Conservation (phyloP, 2,797 vertebrate genomes). For the Ataeniobius toweri region DNA sequence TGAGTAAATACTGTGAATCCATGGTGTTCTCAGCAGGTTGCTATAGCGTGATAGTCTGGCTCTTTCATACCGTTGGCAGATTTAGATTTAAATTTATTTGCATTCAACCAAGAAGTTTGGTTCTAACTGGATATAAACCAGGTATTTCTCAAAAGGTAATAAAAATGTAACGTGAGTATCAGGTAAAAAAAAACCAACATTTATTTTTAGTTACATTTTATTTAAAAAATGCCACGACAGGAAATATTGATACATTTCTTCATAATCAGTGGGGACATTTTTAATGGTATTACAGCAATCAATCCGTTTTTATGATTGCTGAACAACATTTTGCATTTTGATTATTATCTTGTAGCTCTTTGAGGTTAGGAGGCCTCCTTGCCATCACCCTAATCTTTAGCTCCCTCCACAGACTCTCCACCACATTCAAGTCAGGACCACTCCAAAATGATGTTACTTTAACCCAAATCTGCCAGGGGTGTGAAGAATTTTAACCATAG, state of each 20-base stretch:
- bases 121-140: background rate
- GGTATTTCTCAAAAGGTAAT: background rate
- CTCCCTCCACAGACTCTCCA: too few relatives aligned
- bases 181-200: background rate
- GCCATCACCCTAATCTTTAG: background rate
- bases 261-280: background rate
- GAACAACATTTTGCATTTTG: background rate
- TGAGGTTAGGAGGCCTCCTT: background rate
- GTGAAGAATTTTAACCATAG: background rate
- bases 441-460: background rate
- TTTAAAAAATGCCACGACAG: background rate
- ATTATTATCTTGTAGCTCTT: background rate
- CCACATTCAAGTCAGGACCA: background rate
- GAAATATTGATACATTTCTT: background rate
- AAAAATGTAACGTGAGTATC: background rate
- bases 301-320: background rate
- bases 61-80: too few relatives aligned
- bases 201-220: background rate
- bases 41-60: too few relatives aligned
- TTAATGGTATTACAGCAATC: too few relatives aligned
- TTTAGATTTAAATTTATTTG: background rate
- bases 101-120: background rate
- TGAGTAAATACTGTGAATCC: background rate
- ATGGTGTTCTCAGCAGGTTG: too few relatives aligned
- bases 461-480: background rate